Conservation (phyloP, 2,888 invertebrate species). For the Lasioglossum pauxillum region DNA sequence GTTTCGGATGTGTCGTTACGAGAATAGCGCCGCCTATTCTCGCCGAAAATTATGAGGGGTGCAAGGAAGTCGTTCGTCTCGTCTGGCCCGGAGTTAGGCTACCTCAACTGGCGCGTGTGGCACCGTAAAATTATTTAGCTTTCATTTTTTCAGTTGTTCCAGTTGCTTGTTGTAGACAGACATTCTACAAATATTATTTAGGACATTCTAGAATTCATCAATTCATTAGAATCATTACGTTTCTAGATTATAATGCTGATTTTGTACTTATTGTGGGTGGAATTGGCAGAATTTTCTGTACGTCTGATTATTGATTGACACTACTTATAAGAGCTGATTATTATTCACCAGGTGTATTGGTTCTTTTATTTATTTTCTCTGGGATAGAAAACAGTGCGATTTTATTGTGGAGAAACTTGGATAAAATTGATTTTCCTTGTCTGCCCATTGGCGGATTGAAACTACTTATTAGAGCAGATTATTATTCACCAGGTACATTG, state of each 20-base stretch:
- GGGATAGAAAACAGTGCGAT: too few relatives aligned
- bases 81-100: neutral
- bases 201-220: neutral
- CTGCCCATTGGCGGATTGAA: neutral
- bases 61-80: neutral
- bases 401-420: too few relatives aligned
- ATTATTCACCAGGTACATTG: too few relatives aligned
- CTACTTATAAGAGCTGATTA: too few relatives aligned
- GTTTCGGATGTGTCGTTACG: slow-evolving; percentile 2
- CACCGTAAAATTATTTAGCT: neutral
- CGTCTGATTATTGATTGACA: too few relatives aligned
- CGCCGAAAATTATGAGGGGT: neutral
- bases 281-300: neutral
- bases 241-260: too few relatives aligned
- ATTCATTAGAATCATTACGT: too few relatives aligned
- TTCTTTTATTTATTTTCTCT: too few relatives aligned
- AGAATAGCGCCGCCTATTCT: neutral
- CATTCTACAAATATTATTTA: neutral
- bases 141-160: neutral
- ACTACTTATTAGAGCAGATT: too few relatives aligned
- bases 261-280: too few relatives aligned
- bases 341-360: too few relatives aligned
- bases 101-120: neutral
- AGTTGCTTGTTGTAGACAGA: neutral
- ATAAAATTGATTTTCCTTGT: too few relatives aligned